Evolutionary conservation across 53 echinoderm and acorn worm genomes (phyloP).

Genomic region (Patiria pectinifera): DNA sequence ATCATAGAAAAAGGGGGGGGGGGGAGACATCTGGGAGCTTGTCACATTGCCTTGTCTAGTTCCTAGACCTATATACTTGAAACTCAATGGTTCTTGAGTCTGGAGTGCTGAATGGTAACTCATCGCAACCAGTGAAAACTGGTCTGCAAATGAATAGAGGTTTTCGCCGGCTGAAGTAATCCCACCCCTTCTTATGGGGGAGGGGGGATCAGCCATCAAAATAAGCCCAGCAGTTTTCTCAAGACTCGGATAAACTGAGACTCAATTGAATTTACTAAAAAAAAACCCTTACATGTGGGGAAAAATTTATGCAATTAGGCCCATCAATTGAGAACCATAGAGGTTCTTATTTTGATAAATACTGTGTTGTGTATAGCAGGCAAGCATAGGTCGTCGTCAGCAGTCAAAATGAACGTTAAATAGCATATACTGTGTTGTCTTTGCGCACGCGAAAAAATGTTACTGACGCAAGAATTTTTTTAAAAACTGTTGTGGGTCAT

Average conservation of each 20-base stretch:
- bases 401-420: neutral
- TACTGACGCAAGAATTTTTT: neutral
- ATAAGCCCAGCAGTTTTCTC: neutral
- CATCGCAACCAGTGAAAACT: too few species aligned
- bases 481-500: constrained; percentile 7
- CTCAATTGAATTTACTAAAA: too few species aligned
- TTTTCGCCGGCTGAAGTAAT: too few species aligned
- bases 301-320: neutral
- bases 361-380: constrained; percentile 24
- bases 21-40: too few species aligned
- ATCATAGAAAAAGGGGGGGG: neutral
- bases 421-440: neutral
- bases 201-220: neutral
- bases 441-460: neutral
- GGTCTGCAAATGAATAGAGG: too few species aligned
- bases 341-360: neutral
- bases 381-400: constrained; percentile 1
- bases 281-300: neutral
- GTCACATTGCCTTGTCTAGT: too few species aligned
- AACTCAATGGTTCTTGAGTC: too few species aligned
- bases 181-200: too few species aligned
- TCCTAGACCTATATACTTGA: too few species aligned
- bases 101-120: too few species aligned
- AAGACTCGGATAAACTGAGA: neutral
- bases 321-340: neutral